Percentiles rank a stretch among this genome's conserved stretches.
phyloP scores from a whole-genome alignment of 2,113 vertebrate genomes.

The Pongo abelii region DNA sequence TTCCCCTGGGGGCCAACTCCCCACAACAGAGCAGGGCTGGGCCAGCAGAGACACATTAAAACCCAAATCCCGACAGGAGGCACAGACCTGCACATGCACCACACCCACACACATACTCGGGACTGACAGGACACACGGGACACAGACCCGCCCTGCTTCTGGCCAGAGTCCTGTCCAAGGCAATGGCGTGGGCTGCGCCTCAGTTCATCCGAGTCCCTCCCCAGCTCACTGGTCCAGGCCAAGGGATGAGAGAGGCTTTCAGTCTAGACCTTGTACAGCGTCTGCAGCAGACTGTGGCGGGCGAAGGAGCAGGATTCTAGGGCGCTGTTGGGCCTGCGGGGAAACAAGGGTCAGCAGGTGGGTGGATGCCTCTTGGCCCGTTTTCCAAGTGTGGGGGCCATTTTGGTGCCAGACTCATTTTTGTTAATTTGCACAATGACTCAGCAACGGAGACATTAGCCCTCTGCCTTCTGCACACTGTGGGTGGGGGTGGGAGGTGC shows the following conservation, averaged over 20 bases:
- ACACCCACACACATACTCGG: not conserved
- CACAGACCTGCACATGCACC: not conserved
- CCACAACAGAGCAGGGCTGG: not conserved
- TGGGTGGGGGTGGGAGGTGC: rapidly evolving
- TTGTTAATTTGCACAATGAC: not conserved
- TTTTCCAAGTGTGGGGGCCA: not conserved
- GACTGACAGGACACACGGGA: not conserved
- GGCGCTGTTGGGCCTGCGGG: conserved; percentile 88
- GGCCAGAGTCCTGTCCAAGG: conserved; percentile 4
- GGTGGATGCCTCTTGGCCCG: rapidly evolving
- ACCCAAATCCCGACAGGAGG: not conserved
- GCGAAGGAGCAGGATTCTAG: conserved; percentile 90
- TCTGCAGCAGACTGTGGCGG: conserved; percentile 90
- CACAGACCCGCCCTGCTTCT: conserved; percentile 35
- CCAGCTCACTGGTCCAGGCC: not conserved
- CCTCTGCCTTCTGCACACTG: not conserved
- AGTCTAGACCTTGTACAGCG: conserved; percentile 84
- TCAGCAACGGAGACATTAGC: rapidly evolving
- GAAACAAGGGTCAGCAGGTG: not conserved
- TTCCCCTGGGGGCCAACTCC: not conserved
- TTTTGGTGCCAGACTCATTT: rapidly evolving
- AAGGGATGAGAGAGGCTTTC: not conserved
- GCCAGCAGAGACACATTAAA: not conserved
- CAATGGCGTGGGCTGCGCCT: not conserved
- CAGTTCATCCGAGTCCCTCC: not conserved